Evolutionary conservation across 2,797 vertebrate genomes (phyloP).

Genomic region (Clarias pachynema): DNA sequence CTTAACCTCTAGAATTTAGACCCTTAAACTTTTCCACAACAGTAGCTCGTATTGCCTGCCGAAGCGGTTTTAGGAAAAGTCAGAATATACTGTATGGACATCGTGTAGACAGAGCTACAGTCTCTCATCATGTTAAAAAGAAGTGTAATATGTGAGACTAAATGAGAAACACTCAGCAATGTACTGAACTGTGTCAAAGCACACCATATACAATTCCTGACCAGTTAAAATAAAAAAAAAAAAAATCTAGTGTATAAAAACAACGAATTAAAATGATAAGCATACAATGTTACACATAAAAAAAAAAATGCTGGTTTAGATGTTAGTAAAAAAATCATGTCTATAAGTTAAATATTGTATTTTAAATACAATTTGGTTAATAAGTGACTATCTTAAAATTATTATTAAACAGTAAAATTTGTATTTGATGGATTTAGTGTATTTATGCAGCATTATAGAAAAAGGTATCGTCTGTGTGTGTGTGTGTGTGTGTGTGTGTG

Average conservation of each 20-base stretch:
- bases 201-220: not conserved
- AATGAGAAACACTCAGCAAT: not conserved
- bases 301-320: not conserved
- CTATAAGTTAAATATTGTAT: not conserved
- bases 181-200: not conserved
- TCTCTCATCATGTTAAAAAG: not conserved
- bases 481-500: constrained; percentile 24
- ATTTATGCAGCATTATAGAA: not conserved
- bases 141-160: not conserved
- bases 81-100: not conserved
- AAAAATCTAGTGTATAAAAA: not conserved
- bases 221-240: not conserved
- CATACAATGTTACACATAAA: not conserved
- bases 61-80: no score
- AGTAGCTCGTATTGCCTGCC: no score
- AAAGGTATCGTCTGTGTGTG: not conserved
- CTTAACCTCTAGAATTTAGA: no score
- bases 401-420: not conserved
- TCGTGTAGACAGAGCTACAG: no score
- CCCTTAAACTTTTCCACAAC: no score
- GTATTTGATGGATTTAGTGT: not conserved
- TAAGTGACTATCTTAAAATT: not conserved
- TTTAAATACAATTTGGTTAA: not conserved
- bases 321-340: not conserved
- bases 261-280: not conserved